Evolutionary conservation across 2,113 vertebrate species (phyloP).

Genomic region (Nansenia antarctica): DNA sequence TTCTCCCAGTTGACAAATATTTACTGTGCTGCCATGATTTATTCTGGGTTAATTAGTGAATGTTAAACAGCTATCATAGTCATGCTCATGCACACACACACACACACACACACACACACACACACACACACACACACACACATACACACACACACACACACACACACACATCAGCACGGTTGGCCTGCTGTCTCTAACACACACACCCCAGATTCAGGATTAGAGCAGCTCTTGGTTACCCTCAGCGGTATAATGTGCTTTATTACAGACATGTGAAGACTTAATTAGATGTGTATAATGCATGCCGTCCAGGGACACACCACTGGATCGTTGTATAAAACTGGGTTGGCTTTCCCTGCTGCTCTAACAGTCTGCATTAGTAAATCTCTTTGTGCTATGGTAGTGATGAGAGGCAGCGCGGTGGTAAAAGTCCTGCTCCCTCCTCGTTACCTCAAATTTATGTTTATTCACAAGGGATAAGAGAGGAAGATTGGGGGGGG

Average conservation of each 20-base stretch:
- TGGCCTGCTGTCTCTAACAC: constrained; percentile 43
- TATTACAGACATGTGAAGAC: constrained; percentile 74
- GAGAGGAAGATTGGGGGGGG: too few species aligned
- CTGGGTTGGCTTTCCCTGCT: constrained; percentile 49
- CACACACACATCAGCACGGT: too few species aligned
- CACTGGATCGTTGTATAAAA: constrained; percentile 57
- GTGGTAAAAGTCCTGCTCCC: constrained; percentile 47
- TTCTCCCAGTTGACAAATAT: constrained; percentile 75
- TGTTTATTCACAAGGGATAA: too few species aligned
- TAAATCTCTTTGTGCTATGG: constrained; percentile 68
- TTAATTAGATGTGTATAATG: constrained; percentile 76
- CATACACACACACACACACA: too few species aligned
- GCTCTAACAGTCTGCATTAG: constrained; percentile 67
- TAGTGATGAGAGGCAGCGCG: constrained; percentile 58
- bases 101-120: constrained; percentile 4
- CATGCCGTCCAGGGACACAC: constrained; percentile 59
- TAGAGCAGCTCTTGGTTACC: constrained; percentile 61
- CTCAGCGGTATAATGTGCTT: constrained; percentile 70
- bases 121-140: background rate
- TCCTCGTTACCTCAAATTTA: too few species aligned
- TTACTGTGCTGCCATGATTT: constrained; percentile 75
- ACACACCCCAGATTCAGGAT: constrained; percentile 31
- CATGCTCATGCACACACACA: constrained; percentile 30
- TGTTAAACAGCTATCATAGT: constrained; percentile 69
- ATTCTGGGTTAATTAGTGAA: constrained; percentile 78